These are phyloP conservation scores for Argyrosomus japonicus DNA, from an alignment of 2,113 vertebrate species.

Conservation along the genomic window DNA sequence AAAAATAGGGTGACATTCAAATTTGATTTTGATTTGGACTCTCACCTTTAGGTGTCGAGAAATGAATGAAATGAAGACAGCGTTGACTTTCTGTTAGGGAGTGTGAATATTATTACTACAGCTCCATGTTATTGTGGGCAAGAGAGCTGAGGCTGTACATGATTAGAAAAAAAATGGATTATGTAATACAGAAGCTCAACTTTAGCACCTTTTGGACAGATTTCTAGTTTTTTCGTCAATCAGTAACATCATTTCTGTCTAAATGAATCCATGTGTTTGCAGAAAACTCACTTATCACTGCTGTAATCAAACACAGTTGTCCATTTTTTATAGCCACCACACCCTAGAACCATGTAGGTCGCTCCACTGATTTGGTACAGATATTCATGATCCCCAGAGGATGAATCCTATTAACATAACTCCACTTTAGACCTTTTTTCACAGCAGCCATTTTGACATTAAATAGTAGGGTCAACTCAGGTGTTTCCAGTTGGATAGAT, in stretches of 20 bases:
- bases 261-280: neutral
- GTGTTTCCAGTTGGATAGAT: neutral
- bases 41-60: slow-evolving; percentile 10
- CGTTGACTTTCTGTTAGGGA: slow-evolving; percentile 14
- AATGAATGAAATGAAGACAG: slow-evolving; percentile 22
- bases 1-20: slow-evolving; percentile 25
- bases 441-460: no score
- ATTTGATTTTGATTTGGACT: slow-evolving; percentile 18
- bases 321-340: neutral
- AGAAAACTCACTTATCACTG: neutral
- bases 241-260: neutral
- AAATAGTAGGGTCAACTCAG: no score
- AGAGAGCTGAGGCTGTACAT: slow-evolving; percentile 8
- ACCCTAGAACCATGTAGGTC: neutral
- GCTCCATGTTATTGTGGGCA: neutral
- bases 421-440: no score
- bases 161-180: neutral
- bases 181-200: neutral
- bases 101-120: slow-evolving; percentile 22
- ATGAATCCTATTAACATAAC: no score
- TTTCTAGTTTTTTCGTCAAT: neutral
- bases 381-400: neutral
- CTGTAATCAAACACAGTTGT: neutral
- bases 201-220: neutral
- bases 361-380: neutral